These are phyloP conservation scores for Xerus rutilus DNA, from an alignment of 2,797 vertebrate genomes.

Conservation along the genomic window DNA sequence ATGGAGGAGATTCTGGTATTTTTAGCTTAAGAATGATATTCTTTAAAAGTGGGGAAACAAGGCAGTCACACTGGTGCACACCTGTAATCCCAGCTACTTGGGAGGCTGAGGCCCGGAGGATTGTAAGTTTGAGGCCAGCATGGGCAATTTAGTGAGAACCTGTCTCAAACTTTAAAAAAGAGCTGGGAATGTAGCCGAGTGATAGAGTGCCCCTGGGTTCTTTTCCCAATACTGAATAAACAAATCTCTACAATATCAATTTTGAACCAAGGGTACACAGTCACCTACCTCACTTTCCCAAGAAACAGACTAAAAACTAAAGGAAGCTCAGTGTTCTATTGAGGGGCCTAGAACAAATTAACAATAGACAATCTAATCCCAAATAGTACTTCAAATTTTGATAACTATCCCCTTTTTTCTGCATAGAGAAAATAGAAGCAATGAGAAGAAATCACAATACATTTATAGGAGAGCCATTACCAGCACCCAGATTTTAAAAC, in stretches of 20 bases:
- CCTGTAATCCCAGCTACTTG: no score
- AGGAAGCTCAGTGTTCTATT: not conserved
- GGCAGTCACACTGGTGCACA: no score
- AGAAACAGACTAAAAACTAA: constrained; percentile 32
- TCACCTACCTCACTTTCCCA: not conserved
- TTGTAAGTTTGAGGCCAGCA: no score
- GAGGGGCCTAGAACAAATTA: not conserved
- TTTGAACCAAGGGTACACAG: not conserved
- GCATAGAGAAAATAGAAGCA: not conserved
- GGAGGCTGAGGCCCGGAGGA: no score
- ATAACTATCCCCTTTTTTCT: not conserved
- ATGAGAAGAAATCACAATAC: constrained; percentile 19
- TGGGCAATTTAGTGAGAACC: no score
- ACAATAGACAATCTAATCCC: not conserved
- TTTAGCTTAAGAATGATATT: constrained; percentile 17
- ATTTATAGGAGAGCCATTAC: not conserved
- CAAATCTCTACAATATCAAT: not conserved
- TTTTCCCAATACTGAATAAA: no score
- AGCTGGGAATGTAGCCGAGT: no score
- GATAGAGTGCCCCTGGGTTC: no score
- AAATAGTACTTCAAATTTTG: not conserved
- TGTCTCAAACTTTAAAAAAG: no score
- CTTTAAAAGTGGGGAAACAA: not conserved
- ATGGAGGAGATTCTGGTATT: not conserved
- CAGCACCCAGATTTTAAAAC: not conserved